Conservation (phyloP, 2,888 invertebrate genomes). For the Ennomos quercinarius region DNA sequence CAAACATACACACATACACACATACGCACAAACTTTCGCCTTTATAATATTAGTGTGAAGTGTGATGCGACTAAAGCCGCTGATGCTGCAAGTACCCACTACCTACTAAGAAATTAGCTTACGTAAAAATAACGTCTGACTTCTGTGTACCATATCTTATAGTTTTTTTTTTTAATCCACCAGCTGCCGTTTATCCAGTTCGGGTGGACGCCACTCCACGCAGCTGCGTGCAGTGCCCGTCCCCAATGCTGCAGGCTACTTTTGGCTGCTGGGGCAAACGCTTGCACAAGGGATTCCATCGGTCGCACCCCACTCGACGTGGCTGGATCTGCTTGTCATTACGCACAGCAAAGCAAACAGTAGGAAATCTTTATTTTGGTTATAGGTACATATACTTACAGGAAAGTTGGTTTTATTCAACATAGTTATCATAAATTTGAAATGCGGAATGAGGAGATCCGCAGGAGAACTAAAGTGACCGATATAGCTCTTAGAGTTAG, state of each 20-base stretch:
- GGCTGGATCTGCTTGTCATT: slow-evolving; percentile 33
- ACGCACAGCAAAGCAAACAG: slow-evolving; percentile 14
- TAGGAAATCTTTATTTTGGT: slow-evolving; percentile 3
- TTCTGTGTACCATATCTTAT: not conserved
- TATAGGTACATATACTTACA: not conserved
- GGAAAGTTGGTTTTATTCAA: too few species aligned
- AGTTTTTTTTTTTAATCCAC: not conserved
- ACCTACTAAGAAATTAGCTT: not conserved
- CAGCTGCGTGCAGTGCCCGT: slow-evolving; percentile 77
- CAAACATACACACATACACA: too few species aligned
- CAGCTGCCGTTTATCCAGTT: slow-evolving; percentile 67
- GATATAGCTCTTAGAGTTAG: too few species aligned
- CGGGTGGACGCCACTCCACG: slow-evolving; percentile 85
- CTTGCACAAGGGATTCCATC: slow-evolving; percentile 31
- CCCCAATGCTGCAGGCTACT: slow-evolving; percentile 44
- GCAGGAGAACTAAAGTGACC: too few species aligned
- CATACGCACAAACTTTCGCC: too few species aligned
- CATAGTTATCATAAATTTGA: too few species aligned
- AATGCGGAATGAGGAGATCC: too few species aligned
- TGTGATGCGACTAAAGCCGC: too few species aligned
- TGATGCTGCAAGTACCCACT: too few species aligned
- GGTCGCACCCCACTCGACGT: slow-evolving; percentile 45
- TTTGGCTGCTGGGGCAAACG: slow-evolving; percentile 44
- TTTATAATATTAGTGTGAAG: too few species aligned
- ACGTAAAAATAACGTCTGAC: not conserved